Conservation (phyloP, 2,113 vertebrate genomes). For the Hypomesus transpacificus region DNA sequence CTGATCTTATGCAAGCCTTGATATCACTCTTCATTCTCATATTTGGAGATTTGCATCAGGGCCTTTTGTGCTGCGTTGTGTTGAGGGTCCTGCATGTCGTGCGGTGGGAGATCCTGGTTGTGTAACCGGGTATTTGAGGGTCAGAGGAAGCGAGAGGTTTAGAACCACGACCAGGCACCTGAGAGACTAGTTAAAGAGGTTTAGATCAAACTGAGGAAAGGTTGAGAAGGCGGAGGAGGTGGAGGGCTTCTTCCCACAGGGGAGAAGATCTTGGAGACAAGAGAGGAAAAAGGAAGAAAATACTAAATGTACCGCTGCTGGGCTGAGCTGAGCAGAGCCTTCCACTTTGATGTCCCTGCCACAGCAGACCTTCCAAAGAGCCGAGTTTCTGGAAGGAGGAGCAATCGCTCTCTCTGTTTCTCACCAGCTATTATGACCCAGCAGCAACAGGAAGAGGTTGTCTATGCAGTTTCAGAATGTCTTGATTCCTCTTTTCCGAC, state of each 20-base stretch:
- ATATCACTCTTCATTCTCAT: slow-evolving; percentile 8
- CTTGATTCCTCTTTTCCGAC: background rate
- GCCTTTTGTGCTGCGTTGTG: background rate
- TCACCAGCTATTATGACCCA: background rate
- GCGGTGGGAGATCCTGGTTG: slow-evolving; percentile 1
- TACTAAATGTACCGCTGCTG: slow-evolving; percentile 41
- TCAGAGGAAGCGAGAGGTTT: slow-evolving; percentile 26
- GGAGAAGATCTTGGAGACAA: slow-evolving; percentile 37
- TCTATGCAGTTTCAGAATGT: background rate
- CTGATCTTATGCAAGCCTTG: background rate
- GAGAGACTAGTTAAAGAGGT: background rate
- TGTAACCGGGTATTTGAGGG: slow-evolving; percentile 6
- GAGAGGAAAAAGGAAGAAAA: slow-evolving; percentile 17
- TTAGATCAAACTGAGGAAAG: slow-evolving; percentile 16
- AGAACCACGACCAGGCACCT: slow-evolving; percentile 21
- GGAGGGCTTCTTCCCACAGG: too few relatives aligned
- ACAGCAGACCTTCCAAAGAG: slow-evolving; percentile 40
- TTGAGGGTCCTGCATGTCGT: slow-evolving; percentile 13
- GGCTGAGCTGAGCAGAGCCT: slow-evolving; percentile 44
- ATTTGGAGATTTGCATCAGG: slow-evolving; percentile 21
- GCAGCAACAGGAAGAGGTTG: background rate
- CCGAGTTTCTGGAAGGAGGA: slow-evolving; percentile 1
- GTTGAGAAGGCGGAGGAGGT: slow-evolving; percentile 12
- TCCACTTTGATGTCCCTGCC: slow-evolving; percentile 58
- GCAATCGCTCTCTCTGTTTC: slow-evolving; percentile 21